A percentile compares a stretch with the other conserved stretches of the same genome.
Conservation (phyloP, 2,888 invertebrate genomes). For the Stomorhina lunata region DNA sequence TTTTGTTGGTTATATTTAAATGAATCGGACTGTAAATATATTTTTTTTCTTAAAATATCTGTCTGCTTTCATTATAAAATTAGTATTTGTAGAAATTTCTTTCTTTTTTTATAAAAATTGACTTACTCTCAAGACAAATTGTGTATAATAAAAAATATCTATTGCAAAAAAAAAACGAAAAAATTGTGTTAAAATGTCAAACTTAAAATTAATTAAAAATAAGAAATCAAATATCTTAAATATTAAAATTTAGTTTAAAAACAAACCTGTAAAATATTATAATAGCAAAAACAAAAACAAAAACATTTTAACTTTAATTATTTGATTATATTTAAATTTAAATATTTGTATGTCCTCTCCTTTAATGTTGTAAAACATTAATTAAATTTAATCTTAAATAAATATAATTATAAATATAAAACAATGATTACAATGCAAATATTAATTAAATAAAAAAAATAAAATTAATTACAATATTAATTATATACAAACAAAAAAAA, state of each 20-base stretch:
- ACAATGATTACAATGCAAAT: not conserved
- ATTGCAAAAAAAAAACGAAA: not conserved
- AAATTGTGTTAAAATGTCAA: not conserved
- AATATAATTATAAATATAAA: not conserved
- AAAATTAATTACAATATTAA: not conserved
- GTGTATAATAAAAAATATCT: slow-evolving; percentile 29
- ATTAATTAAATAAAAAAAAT: not conserved
- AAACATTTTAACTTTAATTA: not conserved
- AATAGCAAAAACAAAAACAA: not conserved
- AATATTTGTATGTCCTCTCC: not conserved
- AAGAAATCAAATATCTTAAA: not conserved
- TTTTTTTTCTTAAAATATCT: not conserved
- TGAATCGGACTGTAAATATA: slow-evolving; percentile 1
- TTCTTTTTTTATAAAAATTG: not conserved
- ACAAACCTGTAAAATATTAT: slow-evolving; percentile 15
- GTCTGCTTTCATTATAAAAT: not conserved
- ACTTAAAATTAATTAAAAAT: not conserved
- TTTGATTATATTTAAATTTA: no score
- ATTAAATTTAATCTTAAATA: not conserved
- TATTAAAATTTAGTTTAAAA: not conserved
- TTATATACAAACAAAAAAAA: not conserved
- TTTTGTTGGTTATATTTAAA: no score
- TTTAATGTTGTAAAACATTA: not conserved
- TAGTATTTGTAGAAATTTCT: slow-evolving; percentile 11
- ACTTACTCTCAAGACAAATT: not conserved